Evolutionary conservation across 2,113 vertebrate genomes (phyloP).

Genomic region (Chloroceryle aenea): DNA sequence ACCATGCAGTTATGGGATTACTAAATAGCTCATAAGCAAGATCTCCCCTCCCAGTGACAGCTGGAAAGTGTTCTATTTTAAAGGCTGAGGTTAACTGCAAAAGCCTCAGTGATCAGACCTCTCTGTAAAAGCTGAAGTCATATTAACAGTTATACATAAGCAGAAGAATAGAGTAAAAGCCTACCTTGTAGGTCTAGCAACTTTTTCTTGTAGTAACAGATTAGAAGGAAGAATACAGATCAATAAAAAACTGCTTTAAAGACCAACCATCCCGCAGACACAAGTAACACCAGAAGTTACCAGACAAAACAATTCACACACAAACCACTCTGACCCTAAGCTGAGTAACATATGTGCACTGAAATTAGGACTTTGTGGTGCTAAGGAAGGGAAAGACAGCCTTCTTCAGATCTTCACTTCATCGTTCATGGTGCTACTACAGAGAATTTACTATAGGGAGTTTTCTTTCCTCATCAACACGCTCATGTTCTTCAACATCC

Average conservation of each 20-base stretch:
- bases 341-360: rapidly evolving
- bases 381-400: not conserved
- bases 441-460: not conserved
- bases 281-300: not conserved
- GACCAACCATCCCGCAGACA: not conserved
- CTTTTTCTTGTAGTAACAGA: not conserved
- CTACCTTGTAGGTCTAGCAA: no score
- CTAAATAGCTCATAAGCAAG: not conserved
- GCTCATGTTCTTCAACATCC: not conserved
- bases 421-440: not conserved
- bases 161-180: not conserved
- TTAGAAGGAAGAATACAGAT: not conserved
- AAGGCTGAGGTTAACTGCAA: not conserved
- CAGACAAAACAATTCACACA: not conserved
- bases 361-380: not conserved
- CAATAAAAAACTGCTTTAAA: not conserved
- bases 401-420: not conserved
- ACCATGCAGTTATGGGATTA: not conserved
- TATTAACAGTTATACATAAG: not conserved
- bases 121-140: not conserved
- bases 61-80: not conserved
- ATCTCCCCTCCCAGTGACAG: not conserved
- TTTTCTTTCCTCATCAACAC: not conserved
- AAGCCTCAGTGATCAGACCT: not conserved
- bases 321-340: not conserved